These are phyloP conservation scores for Oscheius sp. DNA, from an alignment of 2,888 invertebrate genomes.

Conservation along the genomic window DNA sequence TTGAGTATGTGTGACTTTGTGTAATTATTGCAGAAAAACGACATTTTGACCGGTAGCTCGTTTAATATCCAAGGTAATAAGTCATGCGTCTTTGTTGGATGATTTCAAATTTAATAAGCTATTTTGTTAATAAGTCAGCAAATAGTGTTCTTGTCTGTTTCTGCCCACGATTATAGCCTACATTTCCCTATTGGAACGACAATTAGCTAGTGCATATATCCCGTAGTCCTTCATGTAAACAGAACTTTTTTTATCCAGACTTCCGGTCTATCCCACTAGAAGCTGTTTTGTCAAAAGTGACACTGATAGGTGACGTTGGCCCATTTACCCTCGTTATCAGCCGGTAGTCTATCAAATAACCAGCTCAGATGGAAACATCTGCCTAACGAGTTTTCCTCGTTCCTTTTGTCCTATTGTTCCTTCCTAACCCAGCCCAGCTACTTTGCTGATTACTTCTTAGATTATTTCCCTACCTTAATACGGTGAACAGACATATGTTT, in stretches of 20 bases:
- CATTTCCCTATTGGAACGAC: not conserved
- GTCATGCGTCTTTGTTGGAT: slow-evolving; percentile 6
- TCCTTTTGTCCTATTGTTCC: not conserved
- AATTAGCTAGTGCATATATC: too few species aligned
- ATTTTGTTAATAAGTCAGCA: not conserved
- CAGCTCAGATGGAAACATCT: slow-evolving; percentile 22
- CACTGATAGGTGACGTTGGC: slow-evolving; percentile 13
- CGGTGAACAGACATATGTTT: slow-evolving; percentile 24
- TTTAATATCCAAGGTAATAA: not conserved
- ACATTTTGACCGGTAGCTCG: not conserved
- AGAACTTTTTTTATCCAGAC: not conserved
- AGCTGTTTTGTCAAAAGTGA: not conserved
- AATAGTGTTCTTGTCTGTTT: not conserved
- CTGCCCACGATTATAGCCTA: not conserved
- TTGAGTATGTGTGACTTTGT: slow-evolving; percentile 6
- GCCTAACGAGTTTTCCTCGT: slow-evolving; percentile 3
- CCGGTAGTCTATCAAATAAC: slow-evolving; percentile 35
- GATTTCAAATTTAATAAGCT: not conserved
- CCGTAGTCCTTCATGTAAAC: not conserved
- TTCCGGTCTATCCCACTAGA: slow-evolving; percentile 1
- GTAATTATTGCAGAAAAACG: not conserved
- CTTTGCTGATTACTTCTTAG: slow-evolving; percentile 18
- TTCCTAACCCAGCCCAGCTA: not conserved
- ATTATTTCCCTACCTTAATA: slow-evolving; percentile 25
- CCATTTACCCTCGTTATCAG: slow-evolving; percentile 26